Conservation (phyloP, 2,113 vertebrate genomes). For the Coptodon rendalli region DNA sequence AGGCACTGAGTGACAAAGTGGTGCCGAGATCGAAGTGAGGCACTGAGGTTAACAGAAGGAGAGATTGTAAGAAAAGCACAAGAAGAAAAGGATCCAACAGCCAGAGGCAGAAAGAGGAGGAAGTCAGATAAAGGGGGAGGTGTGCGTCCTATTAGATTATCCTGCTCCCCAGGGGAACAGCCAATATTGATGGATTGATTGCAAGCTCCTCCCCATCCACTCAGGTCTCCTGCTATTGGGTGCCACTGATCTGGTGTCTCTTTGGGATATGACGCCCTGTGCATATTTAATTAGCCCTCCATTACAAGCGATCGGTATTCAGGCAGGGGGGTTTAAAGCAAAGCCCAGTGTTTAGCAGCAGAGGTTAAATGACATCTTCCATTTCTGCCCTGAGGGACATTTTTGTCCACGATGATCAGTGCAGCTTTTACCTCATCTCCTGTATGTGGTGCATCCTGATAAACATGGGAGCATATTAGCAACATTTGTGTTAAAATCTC, state of each 20-base stretch:
- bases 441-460: background rate
- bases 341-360: background rate
- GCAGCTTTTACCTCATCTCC: background rate
- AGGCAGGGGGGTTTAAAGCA: background rate
- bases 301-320: constrained; percentile 38
- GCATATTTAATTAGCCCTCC: constrained; percentile 61
- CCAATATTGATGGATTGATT: constrained; percentile 70
- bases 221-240: constrained; percentile 40
- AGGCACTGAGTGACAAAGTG: constrained; percentile 20
- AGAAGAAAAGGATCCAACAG: background rate
- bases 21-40: background rate
- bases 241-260: constrained; percentile 51
- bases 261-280: constrained; percentile 41
- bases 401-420: background rate
- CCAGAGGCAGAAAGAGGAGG: constrained; percentile 9
- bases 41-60: background rate
- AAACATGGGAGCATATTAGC: background rate
- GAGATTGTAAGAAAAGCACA: background rate
- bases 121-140: constrained; percentile 38
- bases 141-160: constrained; percentile 60
- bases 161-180: constrained; percentile 41
- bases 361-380: constrained; percentile 12
- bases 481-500: background rate
- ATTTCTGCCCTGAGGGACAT: background rate
- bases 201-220: constrained; percentile 50